Evolutionary conservation across 1,140 invertebrate species (phyloP).

Genomic region (Chironomus tepperi): DNA sequence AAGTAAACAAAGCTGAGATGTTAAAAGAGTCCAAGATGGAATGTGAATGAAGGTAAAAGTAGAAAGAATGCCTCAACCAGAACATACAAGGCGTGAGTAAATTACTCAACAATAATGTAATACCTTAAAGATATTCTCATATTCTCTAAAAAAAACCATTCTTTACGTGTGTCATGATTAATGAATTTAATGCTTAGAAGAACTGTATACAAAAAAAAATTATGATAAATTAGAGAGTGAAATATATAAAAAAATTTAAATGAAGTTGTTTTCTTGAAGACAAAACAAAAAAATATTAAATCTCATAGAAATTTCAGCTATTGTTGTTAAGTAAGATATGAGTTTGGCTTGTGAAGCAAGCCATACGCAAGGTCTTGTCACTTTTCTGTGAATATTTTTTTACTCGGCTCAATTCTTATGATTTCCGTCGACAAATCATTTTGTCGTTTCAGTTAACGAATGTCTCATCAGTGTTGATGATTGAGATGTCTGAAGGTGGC

Average conservation of each 20-base stretch:
- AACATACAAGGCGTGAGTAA: conserved; percentile 11
- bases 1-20: no score
- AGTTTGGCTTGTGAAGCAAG: no score
- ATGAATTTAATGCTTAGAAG: conserved; percentile 17
- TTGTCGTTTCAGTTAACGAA: no score
- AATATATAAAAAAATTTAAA: not conserved
- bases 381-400: no score
- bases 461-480: no score
- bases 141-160: not conserved
- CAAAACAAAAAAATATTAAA: not conserved
- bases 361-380: no score
- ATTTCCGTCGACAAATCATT: no score
- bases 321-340: not conserved
- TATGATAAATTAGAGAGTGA: conserved; percentile 19
- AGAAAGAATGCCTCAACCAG: not conserved
- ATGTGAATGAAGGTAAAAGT: not conserved
- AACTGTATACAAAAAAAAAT: conserved; percentile 15
- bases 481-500: no score
- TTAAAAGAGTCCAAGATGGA: no score
- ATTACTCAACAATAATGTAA: not conserved
- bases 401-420: no score
- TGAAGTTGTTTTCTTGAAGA: not conserved
- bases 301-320: not conserved
- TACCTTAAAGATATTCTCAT: no score
- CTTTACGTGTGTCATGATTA: conserved; percentile 17